Evolutionary conservation across 1,140 invertebrate genomes (phyloP), one percentile per base, ranked within the genome.

Genomic region (Adelges cooleyi): DNA sequence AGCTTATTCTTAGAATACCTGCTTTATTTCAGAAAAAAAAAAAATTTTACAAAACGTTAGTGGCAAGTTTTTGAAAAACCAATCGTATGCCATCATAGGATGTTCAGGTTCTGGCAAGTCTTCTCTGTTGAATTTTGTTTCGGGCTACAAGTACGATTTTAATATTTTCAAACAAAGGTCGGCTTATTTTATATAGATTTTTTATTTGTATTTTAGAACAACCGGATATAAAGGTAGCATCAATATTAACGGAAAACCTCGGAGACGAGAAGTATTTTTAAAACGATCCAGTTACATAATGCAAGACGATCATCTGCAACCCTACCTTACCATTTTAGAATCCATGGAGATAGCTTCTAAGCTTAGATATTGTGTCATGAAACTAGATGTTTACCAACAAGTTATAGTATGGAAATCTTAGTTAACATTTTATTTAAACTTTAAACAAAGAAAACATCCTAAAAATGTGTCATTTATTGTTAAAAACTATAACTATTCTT

Each of bases 51-150:
- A 92, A 77, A 82, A 84, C 69, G 84, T 92, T n/a, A 89, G 85
- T 73, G 91, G 90, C 33, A 83, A 85, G 71, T 87, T 91, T 76
- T 77, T 80, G 67, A 84, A 84, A 66, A 80, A 89, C 68, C 80
- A 89, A 78, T 75, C 95, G 48, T 92, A 90, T 1, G 91, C 90
- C 18, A 95, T 95, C 50, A 93, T 95, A 89, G 92, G 92, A 40
- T 91, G 92, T 38, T 93, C 90, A 1, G 92, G 92, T 1, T 90
- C 91, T 1, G 93, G 92, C 1, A 97, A 97, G 74, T 91, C 88
- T 68, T 93, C 92, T 0, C 80, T 93, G 0, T 89, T 92, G 86
- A 91, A 93, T 71, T 89, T 91, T 69, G 76, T 92, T 68, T 89
- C 90, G 22, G 90, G 90, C 66, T 93, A 92, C 77, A 91, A 86